These are phyloP conservation scores for Deroplatys truncata DNA, from an alignment of 2,888 invertebrate species.

Conservation along the genomic window DNA sequence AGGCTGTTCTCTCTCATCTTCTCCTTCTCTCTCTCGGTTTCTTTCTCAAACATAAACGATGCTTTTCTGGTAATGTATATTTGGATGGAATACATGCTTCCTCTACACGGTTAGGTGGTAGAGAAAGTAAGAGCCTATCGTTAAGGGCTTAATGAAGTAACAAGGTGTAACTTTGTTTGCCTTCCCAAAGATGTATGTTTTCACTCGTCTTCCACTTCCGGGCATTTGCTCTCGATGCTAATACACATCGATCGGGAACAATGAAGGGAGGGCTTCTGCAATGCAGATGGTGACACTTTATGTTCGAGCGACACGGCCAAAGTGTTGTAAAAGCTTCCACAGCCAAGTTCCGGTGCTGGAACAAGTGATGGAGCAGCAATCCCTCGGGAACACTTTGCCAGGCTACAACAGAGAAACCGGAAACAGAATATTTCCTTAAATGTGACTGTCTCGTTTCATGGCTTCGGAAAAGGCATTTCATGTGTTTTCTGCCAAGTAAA, in stretches of 20 bases:
- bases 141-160: too few species aligned
- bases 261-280: not conserved
- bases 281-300: not conserved
- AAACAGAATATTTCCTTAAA: not conserved
- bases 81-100: too few species aligned
- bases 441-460: not conserved
- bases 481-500: not conserved
- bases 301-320: not conserved
- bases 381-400: not conserved
- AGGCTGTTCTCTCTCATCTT: too few species aligned
- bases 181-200: too few species aligned
- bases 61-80: too few species aligned
- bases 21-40: too few species aligned
- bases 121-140: too few species aligned
- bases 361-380: not conserved
- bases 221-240: not conserved
- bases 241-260: not conserved
- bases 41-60: too few species aligned
- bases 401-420: not conserved
- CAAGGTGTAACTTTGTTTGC: too few species aligned
- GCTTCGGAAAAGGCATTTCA: not conserved
- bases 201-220: not conserved
- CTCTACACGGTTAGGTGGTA: too few species aligned
- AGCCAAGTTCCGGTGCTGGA: not conserved
- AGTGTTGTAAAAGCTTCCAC: not conserved